These are phyloP conservation scores for Portevinia maculata DNA, from an alignment of 2,888 invertebrate genomes.

Conservation along the genomic window DNA sequence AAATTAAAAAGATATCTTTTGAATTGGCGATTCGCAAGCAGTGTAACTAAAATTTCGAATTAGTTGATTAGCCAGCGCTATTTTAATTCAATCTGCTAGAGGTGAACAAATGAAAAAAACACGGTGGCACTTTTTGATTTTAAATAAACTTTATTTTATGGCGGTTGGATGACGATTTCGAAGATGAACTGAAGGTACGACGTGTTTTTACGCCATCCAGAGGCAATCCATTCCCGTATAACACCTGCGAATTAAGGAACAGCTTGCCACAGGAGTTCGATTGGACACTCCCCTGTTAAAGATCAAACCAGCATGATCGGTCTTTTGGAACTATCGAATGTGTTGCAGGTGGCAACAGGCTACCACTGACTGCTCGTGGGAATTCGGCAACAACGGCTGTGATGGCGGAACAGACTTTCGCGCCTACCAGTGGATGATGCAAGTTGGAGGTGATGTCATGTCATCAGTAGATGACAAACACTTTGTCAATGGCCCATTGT, in stretches of 20 bases:
- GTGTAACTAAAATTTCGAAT: no score
- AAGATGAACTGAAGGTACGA: slow-evolving; percentile 89
- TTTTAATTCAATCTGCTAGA: no score
- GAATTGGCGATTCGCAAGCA: no score
- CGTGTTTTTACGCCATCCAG: slow-evolving; percentile 87
- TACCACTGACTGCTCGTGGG: slow-evolving; percentile 97
- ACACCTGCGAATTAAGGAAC: slow-evolving; percentile 83
- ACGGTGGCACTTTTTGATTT: no score
- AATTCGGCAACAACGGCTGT: slow-evolving; percentile 97
- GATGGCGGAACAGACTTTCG: slow-evolving; percentile 99
- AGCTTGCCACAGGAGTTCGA: slow-evolving; percentile 90
- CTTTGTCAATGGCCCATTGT: no score
- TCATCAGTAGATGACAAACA: no score
- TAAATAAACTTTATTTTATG: no score
- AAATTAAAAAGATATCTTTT: no score
- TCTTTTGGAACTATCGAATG: slow-evolving; percentile 97
- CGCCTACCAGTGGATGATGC: slow-evolving; percentile 96
- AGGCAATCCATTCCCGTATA: slow-evolving; percentile 91
- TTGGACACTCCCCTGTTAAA: slow-evolving; percentile 97
- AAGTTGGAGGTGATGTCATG: slow-evolving; percentile 94
- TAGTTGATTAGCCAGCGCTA: no score
- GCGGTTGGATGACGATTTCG: slow-evolving; percentile 92
- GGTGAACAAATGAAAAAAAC: no score
- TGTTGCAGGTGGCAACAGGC: slow-evolving; percentile 97
- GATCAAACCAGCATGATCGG: slow-evolving; percentile 97